Conservation (phyloP, 2,888 invertebrate species). For the Lasioglossum zephyrum region DNA sequence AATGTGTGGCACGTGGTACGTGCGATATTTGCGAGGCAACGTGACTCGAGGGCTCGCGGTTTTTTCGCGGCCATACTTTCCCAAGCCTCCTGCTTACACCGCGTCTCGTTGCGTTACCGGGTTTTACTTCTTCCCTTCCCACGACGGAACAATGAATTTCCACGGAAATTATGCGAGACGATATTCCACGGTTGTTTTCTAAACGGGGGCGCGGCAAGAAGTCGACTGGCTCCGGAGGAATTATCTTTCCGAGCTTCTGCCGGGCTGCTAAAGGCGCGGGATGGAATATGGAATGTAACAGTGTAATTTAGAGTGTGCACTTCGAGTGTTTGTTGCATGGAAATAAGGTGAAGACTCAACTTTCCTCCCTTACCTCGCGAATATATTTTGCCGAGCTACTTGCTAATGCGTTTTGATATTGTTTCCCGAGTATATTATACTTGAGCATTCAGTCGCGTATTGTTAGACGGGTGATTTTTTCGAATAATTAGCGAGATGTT, state of each 20-base stretch:
- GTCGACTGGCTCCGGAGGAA: neutral
- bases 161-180: neutral
- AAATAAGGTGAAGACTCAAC: neutral
- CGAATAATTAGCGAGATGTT: neutral
- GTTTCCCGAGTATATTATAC: neutral
- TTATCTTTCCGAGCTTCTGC: neutral
- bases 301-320: neutral
- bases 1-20: slow-evolving; percentile 3
- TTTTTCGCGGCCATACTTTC: neutral
- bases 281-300: slow-evolving; percentile 3
- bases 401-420: neutral
- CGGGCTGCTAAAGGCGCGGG: neutral
- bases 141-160: neutral
- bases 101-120: neutral
- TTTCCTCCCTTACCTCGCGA: neutral
- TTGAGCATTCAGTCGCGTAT: neutral
- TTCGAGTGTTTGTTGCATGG: slow-evolving; percentile 2
- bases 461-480: neutral
- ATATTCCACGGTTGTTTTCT: neutral
- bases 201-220: neutral
- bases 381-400: neutral
- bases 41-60: neutral
- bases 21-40: slow-evolving; percentile 2
- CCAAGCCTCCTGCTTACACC: neutral
- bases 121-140: neutral